These are phyloP conservation scores for Phaonia tiefii DNA, from an alignment of 2,888 invertebrate species.

Conservation along the genomic window DNA sequence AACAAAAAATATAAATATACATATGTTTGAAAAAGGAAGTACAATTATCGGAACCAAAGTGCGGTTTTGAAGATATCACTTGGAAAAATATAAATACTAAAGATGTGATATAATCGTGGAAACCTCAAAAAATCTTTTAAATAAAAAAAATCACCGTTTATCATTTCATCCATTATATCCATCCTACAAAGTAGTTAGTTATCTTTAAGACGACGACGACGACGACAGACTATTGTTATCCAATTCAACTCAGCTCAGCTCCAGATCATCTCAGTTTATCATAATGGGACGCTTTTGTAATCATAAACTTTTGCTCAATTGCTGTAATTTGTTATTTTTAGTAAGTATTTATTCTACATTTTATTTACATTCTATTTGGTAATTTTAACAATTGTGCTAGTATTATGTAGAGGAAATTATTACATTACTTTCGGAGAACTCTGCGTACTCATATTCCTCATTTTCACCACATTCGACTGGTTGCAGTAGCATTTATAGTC, in stretches of 20 bases:
- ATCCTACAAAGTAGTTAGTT: too few relatives aligned
- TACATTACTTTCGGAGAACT: neutral
- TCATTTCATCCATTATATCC: too few relatives aligned
- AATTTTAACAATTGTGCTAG: neutral
- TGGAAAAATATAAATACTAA: neutral
- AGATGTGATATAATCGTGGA: too few relatives aligned
- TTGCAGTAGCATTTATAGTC: too few relatives aligned
- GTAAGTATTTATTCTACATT: constrained; percentile 72
- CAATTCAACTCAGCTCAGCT: constrained; percentile 9
- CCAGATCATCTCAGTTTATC: constrained; percentile 6
- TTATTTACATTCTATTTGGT: neutral
- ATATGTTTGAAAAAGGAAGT: neutral
- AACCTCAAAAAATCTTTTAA: too few relatives aligned
- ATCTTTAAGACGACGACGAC: neutral
- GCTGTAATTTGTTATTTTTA: constrained; percentile 85
- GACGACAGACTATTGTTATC: constrained; percentile 5
- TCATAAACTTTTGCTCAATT: constrained; percentile 85
- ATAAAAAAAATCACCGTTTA: too few relatives aligned
- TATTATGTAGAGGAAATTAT: constrained; percentile 4
- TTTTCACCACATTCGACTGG: neutral
- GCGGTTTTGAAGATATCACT: neutral
- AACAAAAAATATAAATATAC: neutral
- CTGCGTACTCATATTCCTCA: too few relatives aligned
- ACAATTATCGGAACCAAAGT: neutral
- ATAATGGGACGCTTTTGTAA: constrained; percentile 80